A percentile compares a stretch with the other conserved stretches of the same genome.
Evolutionary conservation across 2,888 invertebrate species (phyloP).

Genomic region (Epiblema foenella): DNA sequence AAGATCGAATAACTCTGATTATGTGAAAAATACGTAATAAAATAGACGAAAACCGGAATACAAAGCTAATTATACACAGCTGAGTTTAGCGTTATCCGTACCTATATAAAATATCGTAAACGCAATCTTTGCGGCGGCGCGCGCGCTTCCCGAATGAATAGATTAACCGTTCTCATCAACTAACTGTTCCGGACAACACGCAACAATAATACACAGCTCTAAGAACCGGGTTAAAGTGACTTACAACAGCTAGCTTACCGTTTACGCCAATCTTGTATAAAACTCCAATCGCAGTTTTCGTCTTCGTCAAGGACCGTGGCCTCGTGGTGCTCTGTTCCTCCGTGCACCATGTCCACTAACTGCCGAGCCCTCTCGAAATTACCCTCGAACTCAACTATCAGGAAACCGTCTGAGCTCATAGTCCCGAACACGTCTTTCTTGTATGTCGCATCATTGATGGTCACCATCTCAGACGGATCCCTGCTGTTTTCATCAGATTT

Average conservation of each 20-base stretch:
- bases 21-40: slow-evolving; percentile 1
- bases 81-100: slow-evolving; percentile 22
- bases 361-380: slow-evolving; percentile 86
- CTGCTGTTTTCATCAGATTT: slow-evolving; percentile 59
- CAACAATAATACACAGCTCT: slow-evolving; percentile 61
- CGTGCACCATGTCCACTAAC: slow-evolving; percentile 85
- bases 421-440: slow-evolving; percentile 76
- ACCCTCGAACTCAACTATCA: slow-evolving; percentile 86
- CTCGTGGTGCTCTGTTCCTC: slow-evolving; percentile 75
- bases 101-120: slow-evolving; percentile 42
- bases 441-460: slow-evolving; percentile 75
- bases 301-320: slow-evolving; percentile 78
- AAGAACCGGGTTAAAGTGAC: slow-evolving; percentile 62
- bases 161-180: slow-evolving; percentile 62
- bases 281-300: slow-evolving; percentile 89
- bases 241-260: slow-evolving; percentile 75
- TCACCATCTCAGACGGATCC: slow-evolving; percentile 60
- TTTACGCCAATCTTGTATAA: slow-evolving; percentile 90
- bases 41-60: slow-evolving; percentile 23
- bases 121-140: slow-evolving; percentile 50
- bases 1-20: background rate
- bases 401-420: slow-evolving; percentile 81
- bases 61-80: slow-evolving; percentile 22
- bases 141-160: slow-evolving; percentile 63
- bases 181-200: slow-evolving; percentile 60